Base-by-base conservation (phyloP, 2,113 vertebrate species). In the Pterocles burchelli region DNA sequence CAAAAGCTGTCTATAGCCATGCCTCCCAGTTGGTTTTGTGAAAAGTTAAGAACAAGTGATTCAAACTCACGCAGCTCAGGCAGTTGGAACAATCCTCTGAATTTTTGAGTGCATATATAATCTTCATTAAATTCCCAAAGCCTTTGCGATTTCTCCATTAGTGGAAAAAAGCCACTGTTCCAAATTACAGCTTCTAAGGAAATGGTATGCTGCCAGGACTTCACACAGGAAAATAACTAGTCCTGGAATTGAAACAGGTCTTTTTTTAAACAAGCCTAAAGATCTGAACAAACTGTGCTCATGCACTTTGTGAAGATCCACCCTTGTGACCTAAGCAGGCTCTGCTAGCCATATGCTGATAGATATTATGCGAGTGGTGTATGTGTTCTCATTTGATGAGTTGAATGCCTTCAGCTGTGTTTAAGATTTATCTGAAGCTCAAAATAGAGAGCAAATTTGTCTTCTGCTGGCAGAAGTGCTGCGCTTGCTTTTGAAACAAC, bases 401-500 rank as follows among this genome's bases (percentile, higher is more conserved):
- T 81, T 49, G 88, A 85, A 86, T 76, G 77, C 58, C 87, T 96
- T 97, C 93, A 95, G 80, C 91, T 90, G 52, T 46, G 70, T 81
- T 88, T 45, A 45, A 95, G 83, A 89, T 95, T 94, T 63, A 87
- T 95, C 93, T 74, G 58, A 80, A 88, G 88, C 94, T 93, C 80
- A 70, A 90, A 97, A 87, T 29, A 94, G 84, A 82, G 51, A 82
- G 33, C 12, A 81, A 66, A 95, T 94, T 90, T 87, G 71, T 91
- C 73, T 89, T 93, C 70, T 77, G 46, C 61, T 89, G 90, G 88
- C 48, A 84, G 92, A 87, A 90, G 55, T 34, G 63, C 85, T 72
- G 87, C 75, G 45, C 79, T 94, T 59, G 89, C 93, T 95, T 95
- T 72, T 70, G 73, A 77, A 94, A 49, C 43, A 62, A 16, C 3